phyloP scores from a whole-genome alignment of 1,140 invertebrate genomes.

The Drosophila leontia region DNA sequence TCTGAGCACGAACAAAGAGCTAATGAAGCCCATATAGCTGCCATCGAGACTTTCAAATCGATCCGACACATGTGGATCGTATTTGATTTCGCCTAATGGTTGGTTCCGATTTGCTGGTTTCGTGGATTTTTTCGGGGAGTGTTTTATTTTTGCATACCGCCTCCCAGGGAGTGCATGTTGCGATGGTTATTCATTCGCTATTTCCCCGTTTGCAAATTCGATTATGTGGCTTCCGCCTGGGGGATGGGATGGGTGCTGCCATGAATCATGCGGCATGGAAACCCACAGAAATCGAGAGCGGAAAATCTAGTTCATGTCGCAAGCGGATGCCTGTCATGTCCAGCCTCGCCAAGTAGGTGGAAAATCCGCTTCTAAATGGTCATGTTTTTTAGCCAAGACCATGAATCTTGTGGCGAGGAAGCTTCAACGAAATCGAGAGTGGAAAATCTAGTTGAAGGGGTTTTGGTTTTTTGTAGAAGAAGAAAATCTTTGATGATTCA shows the following conservation, averaged over 20 bases:
- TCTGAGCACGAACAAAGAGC: slow-evolving; percentile 45
- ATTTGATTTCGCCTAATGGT: slow-evolving; percentile 36
- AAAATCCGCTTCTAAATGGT: slow-evolving; percentile 16
- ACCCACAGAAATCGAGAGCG: slow-evolving; percentile 35
- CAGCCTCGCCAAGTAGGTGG: not conserved
- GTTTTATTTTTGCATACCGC: slow-evolving; percentile 45
- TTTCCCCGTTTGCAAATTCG: slow-evolving; percentile 35
- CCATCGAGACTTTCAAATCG: slow-evolving; percentile 42
- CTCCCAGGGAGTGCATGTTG: slow-evolving; percentile 41
- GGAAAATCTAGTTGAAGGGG: slow-evolving; percentile 6
- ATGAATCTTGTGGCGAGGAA: slow-evolving; percentile 17
- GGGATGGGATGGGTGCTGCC: slow-evolving; percentile 22
- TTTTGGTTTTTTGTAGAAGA: not conserved
- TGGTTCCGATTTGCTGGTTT: slow-evolving; percentile 43
- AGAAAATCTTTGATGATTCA: slow-evolving; percentile 7
- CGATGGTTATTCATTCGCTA: slow-evolving; percentile 20
- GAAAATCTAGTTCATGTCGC: slow-evolving; percentile 38
- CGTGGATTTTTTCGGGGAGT: slow-evolving; percentile 33
- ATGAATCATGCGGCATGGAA: slow-evolving; percentile 38
- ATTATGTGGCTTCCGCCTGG: slow-evolving; percentile 33
- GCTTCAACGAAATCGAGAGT: slow-evolving; percentile 6
- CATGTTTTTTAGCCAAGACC: slow-evolving; percentile 14
- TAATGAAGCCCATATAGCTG: slow-evolving; percentile 34
- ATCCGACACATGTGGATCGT: slow-evolving; percentile 29
- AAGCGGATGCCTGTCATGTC: slow-evolving; percentile 1